Evolutionary conservation across 2,888 invertebrate genomes (phyloP).

Genomic region (Parthenolecanium corni): DNA sequence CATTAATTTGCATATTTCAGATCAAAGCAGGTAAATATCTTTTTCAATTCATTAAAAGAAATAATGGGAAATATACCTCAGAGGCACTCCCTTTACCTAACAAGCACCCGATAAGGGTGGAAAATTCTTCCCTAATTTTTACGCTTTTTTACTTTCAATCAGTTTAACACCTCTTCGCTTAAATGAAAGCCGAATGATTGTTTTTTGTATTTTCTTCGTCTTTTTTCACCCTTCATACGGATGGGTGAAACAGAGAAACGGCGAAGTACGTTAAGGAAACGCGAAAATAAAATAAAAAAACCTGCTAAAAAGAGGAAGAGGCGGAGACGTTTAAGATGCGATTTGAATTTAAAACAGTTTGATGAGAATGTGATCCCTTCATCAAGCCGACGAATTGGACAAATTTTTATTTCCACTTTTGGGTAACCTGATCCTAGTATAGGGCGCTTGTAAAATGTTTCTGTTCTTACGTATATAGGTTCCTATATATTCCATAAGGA

Average conservation of each 20-base stretch:
- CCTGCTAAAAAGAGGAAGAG: no score
- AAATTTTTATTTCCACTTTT: no score
- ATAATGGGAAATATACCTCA: constrained; percentile 25
- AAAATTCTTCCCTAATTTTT: constrained; percentile 28
- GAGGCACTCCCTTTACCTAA: constrained; percentile 22
- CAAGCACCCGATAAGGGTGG: constrained; percentile 22
- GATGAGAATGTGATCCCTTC: neutral
- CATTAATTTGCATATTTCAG: constrained; percentile 26
- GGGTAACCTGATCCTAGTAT: no score
- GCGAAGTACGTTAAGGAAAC: neutral
- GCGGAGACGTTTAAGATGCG: constrained; percentile 18
- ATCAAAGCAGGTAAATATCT: constrained; percentile 27
- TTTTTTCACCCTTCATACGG: neutral
- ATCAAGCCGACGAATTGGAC: no score
- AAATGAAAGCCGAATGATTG: constrained; percentile 23
- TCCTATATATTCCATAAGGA: no score
- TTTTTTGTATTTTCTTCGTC: constrained; percentile 13
- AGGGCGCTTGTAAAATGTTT: no score
- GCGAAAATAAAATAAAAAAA: constrained; percentile 1
- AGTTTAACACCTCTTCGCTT: constrained; percentile 22
- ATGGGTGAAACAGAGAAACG: neutral
- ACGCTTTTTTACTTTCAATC: constrained; percentile 28
- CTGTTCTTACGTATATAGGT: no score
- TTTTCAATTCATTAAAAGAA: constrained; percentile 28
- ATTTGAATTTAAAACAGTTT: constrained; percentile 20